Evolutionary conservation across 2,888 invertebrate species (phyloP), one percentile per base, ranked within the genome.

Genomic region (Drosophila neonasuta): DNA sequence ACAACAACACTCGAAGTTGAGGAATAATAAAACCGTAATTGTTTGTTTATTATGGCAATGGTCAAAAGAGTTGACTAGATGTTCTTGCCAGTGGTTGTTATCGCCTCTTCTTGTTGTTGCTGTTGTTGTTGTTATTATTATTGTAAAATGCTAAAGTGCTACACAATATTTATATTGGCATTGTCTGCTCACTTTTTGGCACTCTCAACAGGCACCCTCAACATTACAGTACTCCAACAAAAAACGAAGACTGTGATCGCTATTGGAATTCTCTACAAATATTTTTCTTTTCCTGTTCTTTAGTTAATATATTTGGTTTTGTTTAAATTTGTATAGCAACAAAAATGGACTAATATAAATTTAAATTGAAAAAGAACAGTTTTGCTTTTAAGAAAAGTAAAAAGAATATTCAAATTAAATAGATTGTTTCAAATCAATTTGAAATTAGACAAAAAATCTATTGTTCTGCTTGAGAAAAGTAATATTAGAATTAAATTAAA

Each of bases 41-140:
- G 89, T 89, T 89, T 88, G 88, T 88, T 89, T 89, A 89, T 88
- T 88, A 72, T 80, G 83, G 62, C 72, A 68, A 58, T 57, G 66
- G 29, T 45, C 52, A 49, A 45, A 48, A 46, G 54, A 57, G 32
- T 50, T 52, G 50, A 42, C 59, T 56, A 49, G 66, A 71, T 71
- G 76, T 49, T 71, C 51, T 32, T 55, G 57, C n/a, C n/a, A 34
- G 65, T 34, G 52, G 67, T 46, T 65, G 63, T 49, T 69, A 48
- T 32, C 32, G 32, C 32, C 36, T 60, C 52, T 48, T 77, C 65
- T 48, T 58, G 64, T 50, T 65, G 62, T 54, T 61, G 64, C 24
- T 68, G 58, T 63, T 61, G 36, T 72, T 76, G 56, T 69, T 74
- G 68, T 48, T 71, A 67, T 71, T 80, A 65, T 75, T 71, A 66